These are phyloP conservation scores for Aphodius sticticus DNA, from an alignment of 2,888 invertebrate species.

Conservation along the genomic window DNA sequence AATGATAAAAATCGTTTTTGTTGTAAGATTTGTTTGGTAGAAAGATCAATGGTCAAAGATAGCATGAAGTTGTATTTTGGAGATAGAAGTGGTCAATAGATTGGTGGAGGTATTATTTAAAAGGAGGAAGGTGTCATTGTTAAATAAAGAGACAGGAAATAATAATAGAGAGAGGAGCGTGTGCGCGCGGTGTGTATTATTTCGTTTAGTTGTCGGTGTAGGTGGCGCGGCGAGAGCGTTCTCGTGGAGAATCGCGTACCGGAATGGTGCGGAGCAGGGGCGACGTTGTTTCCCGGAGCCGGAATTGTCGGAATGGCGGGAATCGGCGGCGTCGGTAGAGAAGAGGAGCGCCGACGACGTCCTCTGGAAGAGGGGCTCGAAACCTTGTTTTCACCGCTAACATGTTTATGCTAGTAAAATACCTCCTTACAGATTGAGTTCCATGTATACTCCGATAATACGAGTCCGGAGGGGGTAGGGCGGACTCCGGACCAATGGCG, in stretches of 20 bases:
- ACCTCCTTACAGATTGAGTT: conserved; percentile 61
- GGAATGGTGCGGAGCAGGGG: background rate
- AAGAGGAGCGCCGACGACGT: conserved; percentile 34
- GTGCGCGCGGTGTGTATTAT: conserved; percentile 33
- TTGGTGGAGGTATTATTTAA: no score
- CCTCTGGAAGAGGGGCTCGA: conserved; percentile 44
- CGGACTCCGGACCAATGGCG: conserved; percentile 54
- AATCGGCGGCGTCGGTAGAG: conserved; percentile 31
- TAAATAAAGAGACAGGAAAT: background rate
- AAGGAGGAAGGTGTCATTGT: background rate
- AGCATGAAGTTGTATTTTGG: no score
- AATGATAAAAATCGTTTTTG: no score
- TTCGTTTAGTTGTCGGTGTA: conserved; percentile 30
- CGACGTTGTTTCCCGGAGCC: conserved; percentile 8
- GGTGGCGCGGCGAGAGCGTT: conserved; percentile 26
- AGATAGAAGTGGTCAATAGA: no score
- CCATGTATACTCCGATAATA: conserved; percentile 59
- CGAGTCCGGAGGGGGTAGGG: conserved; percentile 54
- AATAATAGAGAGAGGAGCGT: conserved; percentile 35
- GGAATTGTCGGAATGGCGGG: conserved; percentile 20
- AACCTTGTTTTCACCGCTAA: conserved; percentile 59
- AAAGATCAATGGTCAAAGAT: no score
- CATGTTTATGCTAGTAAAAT: conserved; percentile 61
- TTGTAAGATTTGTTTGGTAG: no score
- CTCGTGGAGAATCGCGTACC: conserved; percentile 11